phyloP scores from a whole-genome alignment of 1,140 invertebrate species.

The Drosophila aff. region DNA sequence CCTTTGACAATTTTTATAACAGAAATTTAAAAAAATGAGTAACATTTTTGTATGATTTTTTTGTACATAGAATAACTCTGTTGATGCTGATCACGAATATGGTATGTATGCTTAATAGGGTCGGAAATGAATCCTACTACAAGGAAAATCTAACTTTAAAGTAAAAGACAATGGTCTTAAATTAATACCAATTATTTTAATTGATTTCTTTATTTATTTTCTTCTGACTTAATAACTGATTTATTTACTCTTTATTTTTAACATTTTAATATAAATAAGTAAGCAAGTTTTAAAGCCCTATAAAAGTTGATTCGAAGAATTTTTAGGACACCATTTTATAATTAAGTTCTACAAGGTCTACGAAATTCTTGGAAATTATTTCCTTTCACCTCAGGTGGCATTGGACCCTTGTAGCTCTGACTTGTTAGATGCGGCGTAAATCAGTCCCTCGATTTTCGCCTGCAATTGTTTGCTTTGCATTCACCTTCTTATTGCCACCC shows the following conservation, averaged over 20 bases:
- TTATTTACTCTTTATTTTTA: neutral
- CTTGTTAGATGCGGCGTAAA: constrained; percentile 13
- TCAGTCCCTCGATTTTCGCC: constrained; percentile 33
- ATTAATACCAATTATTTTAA: no score
- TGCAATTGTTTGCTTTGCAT: constrained; percentile 39
- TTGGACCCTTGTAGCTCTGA: constrained; percentile 4
- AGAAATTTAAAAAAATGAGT: no score
- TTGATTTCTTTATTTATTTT: neutral
- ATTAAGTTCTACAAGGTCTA: constrained; percentile 7
- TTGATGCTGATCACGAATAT: no score
- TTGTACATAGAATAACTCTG: no score
- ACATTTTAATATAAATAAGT: neutral
- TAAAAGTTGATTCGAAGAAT: neutral
- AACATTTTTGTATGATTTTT: no score
- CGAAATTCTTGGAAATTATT: neutral
- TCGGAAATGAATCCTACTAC: no score
- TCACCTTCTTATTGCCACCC: constrained; percentile 7
- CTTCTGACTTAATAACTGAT: neutral
- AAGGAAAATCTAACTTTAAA: no score
- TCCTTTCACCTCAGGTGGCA: neutral
- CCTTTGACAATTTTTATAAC: no score
- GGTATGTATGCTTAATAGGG: no score
- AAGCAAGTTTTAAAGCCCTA: neutral
- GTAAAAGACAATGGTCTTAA: no score
- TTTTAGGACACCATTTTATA: neutral